Evolutionary conservation across 2,888 invertebrate species (phyloP), one percentile per base, ranked within the genome.

Genomic region (Pammene fasciana): DNA sequence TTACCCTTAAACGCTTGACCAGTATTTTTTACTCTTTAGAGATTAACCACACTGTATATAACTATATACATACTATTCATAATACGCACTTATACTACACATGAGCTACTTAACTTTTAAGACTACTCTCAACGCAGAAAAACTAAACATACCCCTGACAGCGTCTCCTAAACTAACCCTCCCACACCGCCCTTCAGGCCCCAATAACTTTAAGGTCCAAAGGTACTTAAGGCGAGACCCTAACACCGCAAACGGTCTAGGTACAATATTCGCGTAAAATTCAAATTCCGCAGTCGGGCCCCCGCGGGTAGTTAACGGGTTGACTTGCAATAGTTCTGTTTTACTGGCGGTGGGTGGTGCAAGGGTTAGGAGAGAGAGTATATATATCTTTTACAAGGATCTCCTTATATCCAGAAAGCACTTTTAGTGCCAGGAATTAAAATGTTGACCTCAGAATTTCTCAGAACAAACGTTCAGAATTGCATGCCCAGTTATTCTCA

Each of bases 241-340:
- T 65, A 65, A 59, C 52, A 64, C 68, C 68, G 59, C 68, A 68
- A 68, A 65, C 64, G 61, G 34, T 54, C 59, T 67, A 67, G 67
- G 67, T 67, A 67, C 54, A 50, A 55, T 56, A 57, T 59, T 36
- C 61, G 54, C 59, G 68, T 68, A 68, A 68, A 59, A 71, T 71
- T 71, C 71, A 71, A 71, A 67, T 66, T 62, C 62, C 43, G 26
- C 43, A 71, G 66, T 45, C 60, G 52, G 67, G 66, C 73, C 74
- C 73, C 45, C 52, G 74, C 71, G 73, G 67, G 70, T 65, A 60
- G 73, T 74, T 74, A 74, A 74, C 74, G 65, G 67, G 73, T 68
- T 73, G 72, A 74, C 74, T 74, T 72, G 73, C 70, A 72, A 74
- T 74, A 74, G 74, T 71, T 74, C 65, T 68, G 68, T 67, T 71